A percentile compares a stretch with the other conserved stretches of the same genome.
These are phyloP conservation scores for Crocidura indochinensis DNA, from an alignment of 2,797 vertebrate genomes.

Conservation along the genomic window DNA sequence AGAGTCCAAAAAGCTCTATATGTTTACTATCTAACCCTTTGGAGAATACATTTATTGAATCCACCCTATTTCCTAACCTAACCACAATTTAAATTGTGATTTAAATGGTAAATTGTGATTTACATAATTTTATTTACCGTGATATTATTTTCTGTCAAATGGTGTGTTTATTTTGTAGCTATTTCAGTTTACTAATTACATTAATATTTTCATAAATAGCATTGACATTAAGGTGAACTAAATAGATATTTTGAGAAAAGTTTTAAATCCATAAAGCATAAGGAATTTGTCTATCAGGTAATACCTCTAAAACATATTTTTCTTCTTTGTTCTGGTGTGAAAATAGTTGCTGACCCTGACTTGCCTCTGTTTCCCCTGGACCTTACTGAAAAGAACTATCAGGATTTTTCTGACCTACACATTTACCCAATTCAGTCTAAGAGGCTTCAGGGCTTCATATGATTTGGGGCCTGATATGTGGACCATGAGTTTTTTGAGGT, in stretches of 20 bases:
- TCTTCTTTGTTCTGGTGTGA: background rate
- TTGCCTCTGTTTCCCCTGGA: background rate
- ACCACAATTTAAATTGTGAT: no score
- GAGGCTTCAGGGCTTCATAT: conserved; percentile 81
- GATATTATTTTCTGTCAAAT: background rate
- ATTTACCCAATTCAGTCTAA: conserved; percentile 83
- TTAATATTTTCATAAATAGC: conserved; percentile 19
- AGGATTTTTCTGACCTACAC: background rate
- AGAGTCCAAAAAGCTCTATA: background rate
- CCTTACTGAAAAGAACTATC: background rate
- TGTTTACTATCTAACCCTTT: background rate
- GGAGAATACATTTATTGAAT: background rate
- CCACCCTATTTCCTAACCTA: background rate
- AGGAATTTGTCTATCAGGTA: background rate
- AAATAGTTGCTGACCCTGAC: background rate
- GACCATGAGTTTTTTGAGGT: conserved; percentile 4
- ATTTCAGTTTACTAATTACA: background rate
- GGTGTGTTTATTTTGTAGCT: background rate
- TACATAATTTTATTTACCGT: background rate
- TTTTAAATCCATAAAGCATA: background rate
- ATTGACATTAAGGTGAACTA: conserved; percentile 41
- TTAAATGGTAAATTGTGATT: no score
- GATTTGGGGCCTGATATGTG: conserved; percentile 73
- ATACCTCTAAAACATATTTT: background rate
- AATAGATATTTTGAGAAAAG: background rate